Evolutionary conservation across 2,888 invertebrate species (phyloP).

Genomic region (Pyralis farinalis): DNA sequence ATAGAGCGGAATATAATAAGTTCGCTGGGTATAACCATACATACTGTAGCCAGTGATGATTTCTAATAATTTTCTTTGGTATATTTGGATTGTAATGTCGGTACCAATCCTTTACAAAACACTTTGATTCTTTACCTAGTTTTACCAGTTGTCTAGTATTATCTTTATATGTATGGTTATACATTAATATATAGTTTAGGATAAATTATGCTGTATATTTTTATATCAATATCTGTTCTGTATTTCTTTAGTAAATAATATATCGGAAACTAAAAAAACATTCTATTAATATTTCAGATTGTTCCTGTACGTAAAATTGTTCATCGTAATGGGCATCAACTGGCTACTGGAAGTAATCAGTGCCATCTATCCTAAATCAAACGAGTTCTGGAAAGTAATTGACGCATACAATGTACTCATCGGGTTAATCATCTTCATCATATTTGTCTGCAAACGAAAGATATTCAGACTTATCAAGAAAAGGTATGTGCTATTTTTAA

Average conservation of each 20-base stretch:
- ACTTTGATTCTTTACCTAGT: no score
- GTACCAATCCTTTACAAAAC: no score
- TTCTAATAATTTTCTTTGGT: no score
- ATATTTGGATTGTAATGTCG: no score
- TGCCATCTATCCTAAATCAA: slow-evolving; percentile 71
- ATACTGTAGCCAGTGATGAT: no score
- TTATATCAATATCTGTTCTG: no score
- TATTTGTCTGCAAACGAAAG: slow-evolving; percentile 87
- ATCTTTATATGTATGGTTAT: no score
- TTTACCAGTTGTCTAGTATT: no score
- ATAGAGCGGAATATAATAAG: not conserved
- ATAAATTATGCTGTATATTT: no score
- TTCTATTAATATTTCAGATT: slow-evolving; percentile 68
- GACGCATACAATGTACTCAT: slow-evolving; percentile 86
- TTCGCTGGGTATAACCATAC: no score
- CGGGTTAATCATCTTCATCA: slow-evolving; percentile 85
- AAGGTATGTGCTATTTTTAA: slow-evolving; percentile 57
- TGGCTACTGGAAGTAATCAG: slow-evolving; percentile 88
- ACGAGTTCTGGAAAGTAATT: slow-evolving; percentile 78
- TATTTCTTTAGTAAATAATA: no score
- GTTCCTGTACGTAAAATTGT: slow-evolving; percentile 84
- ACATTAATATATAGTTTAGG: no score
- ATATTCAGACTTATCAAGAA: slow-evolving; percentile 82
- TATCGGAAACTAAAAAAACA: not conserved
- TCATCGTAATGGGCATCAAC: slow-evolving; percentile 87